Evolutionary conservation across 2,888 invertebrate species (phyloP).

Genomic region (Stenotaenia linearis): DNA sequence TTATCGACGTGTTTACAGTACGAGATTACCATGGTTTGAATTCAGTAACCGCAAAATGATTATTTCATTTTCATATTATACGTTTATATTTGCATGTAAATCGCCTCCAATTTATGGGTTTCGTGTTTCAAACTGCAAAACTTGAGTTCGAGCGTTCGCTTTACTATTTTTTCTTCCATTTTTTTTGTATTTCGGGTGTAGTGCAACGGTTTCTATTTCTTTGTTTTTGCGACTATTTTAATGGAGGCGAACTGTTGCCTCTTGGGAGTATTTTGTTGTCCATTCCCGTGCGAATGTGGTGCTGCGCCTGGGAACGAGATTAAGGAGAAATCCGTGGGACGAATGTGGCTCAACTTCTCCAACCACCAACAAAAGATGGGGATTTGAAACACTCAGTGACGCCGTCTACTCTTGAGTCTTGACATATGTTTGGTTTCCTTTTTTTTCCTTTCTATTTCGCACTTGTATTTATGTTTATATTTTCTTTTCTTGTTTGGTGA

Average conservation of each 20-base stretch:
- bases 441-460: not conserved
- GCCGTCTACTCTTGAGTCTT: not conserved
- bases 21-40: too few relatives aligned
- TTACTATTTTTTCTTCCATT: too few relatives aligned
- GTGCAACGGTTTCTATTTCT: not conserved
- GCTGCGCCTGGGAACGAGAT: conserved; percentile 11
- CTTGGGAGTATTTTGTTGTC: conserved; percentile 24
- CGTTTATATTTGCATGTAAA: too few relatives aligned
- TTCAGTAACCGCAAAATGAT: too few relatives aligned
- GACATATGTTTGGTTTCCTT: not conserved
- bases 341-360: conserved; percentile 17
- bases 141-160: too few relatives aligned
- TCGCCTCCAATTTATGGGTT: too few relatives aligned
- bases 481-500: not conserved
- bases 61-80: too few relatives aligned
- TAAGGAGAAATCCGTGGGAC: conserved; percentile 19
- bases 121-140: too few relatives aligned
- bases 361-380: conserved; percentile 24
- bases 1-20: too few relatives aligned
- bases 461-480: not conserved
- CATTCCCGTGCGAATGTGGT: conserved; percentile 23
- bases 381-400: not conserved
- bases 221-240: not conserved
- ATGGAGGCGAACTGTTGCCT: not conserved
- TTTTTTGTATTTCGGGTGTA: too few relatives aligned